A percentile compares a stretch with the other conserved stretches of the same genome.
phyloP scores from a whole-genome alignment of 2,797 vertebrate genomes.

The Pseudopleuronectes americanus region DNA sequence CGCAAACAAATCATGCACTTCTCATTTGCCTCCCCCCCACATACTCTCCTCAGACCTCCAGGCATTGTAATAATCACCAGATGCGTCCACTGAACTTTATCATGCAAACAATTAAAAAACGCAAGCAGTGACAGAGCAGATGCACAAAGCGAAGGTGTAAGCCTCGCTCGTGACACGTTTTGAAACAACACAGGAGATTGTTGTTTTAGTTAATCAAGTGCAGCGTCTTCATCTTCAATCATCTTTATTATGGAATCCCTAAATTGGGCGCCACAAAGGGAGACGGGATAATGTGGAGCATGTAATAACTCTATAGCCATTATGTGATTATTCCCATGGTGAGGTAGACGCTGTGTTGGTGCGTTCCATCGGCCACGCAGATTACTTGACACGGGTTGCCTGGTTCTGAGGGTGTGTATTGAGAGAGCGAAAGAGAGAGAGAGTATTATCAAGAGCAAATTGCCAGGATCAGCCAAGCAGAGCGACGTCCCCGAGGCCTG shows the following conservation, averaged over 20 bases:
- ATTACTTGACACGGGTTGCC: slow-evolving; percentile 64
- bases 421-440: slow-evolving; percentile 23
- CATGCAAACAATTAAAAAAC: slow-evolving; percentile 71
- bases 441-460: slow-evolving; percentile 80
- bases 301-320: slow-evolving; percentile 64
- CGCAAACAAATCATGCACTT: slow-evolving; percentile 61
- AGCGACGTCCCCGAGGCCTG: slow-evolving; percentile 72
- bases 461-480: slow-evolving; percentile 81
- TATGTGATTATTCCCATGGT: slow-evolving; percentile 67
- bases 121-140: slow-evolving; percentile 48
- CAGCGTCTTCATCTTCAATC: slow-evolving; percentile 40
- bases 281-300: slow-evolving; percentile 52
- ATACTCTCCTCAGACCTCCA: slow-evolving; percentile 46
- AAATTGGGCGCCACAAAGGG: slow-evolving; percentile 48
- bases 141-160: slow-evolving; percentile 22
- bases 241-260: slow-evolving; percentile 56
- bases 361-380: slow-evolving; percentile 45
- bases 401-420: slow-evolving; percentile 44
- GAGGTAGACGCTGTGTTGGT: slow-evolving; percentile 49
- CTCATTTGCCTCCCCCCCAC: slow-evolving; percentile 32
- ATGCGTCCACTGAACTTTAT: slow-evolving; percentile 64
- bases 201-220: slow-evolving; percentile 57
- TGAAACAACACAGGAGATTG: slow-evolving; percentile 40
- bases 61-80: slow-evolving; percentile 67
- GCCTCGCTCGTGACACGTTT: slow-evolving; percentile 6